Conservation (phyloP, 2,113 vertebrate genomes). For the Hippocampus zosterae region DNA sequence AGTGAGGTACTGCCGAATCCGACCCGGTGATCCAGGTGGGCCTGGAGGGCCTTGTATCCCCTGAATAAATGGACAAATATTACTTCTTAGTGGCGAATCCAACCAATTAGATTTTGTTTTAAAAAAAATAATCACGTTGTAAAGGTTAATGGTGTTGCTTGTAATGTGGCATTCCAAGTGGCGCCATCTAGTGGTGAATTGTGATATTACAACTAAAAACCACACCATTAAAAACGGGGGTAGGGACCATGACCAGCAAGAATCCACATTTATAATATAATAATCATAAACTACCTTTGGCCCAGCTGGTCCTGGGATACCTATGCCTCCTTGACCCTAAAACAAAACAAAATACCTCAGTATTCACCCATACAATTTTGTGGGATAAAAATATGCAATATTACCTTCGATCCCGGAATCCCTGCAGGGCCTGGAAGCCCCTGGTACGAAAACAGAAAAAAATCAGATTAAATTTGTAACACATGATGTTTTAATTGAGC, state of each 20-base stretch:
- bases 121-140: not conserved
- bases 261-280: no score
- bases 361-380: not conserved
- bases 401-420: slow-evolving; percentile 50
- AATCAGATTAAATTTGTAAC: not conserved
- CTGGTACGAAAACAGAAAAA: slow-evolving; percentile 32
- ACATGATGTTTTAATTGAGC: not conserved
- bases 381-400: not conserved
- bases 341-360: not conserved
- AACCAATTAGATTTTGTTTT: not conserved
- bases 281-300: slow-evolving; percentile 33
- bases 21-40: slow-evolving; percentile 80
- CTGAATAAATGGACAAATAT: slow-evolving; percentile 46
- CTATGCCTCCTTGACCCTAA: slow-evolving; percentile 59
- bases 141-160: not conserved
- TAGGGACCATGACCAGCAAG: no score
- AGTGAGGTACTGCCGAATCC: slow-evolving; percentile 57
- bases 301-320: slow-evolving; percentile 47
- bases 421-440: slow-evolving; percentile 39
- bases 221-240: no score
- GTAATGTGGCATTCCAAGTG: not conserved
- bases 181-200: no score
- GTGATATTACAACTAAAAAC: no score
- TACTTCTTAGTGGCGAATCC: not conserved
- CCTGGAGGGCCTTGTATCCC: slow-evolving; percentile 79